Base-by-base conservation (phyloP, 2,797 vertebrate species). In the Hyperoplus immaculatus region DNA sequence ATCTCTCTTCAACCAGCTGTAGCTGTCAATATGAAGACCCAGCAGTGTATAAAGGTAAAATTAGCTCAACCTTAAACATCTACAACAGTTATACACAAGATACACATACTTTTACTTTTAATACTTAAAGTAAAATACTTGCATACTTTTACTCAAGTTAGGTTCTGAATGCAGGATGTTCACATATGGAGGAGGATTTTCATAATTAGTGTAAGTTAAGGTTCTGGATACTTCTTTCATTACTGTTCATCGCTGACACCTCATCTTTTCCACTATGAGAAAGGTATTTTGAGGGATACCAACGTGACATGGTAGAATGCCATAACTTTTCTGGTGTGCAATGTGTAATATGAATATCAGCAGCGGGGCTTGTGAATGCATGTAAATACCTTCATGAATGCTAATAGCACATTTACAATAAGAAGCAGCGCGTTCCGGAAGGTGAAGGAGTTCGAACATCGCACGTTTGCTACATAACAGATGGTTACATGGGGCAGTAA, bases 351-450 rank as follows among this genome's bases (percentile, higher is more conserved):
- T 88, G 89, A 90, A 90, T 88, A 91, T 73, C 62, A 14, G 53
- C 78, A 58, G 68, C 21, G 3, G 46, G 73, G 68, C 85, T 78
- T 54, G 74, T 75, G 85, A 90, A 92, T 93, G 93, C 91, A 95
- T 94, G 92, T 92, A 93, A 94, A 93, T 94, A 90, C 90, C 92
- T 93, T 94, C 93, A 94, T 95, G 94, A 95, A 95, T 94, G 88
- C 89, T 93, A 93, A 93, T 93, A 53, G 91, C 78, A 55, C 75
- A 89, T 91, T 93, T 93, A 89, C 83, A 88, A 91, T 77, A 87
- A 82, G 80, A 90, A 91, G 88, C 81, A 82, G 83, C 12, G 18
- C 41, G 18, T 59, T 75, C 11, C 15, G 77, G 81, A 86, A 81
- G 88, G 81, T 80, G 91, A 90, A 87, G 84, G 83, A 82, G 85